Conservation (phyloP, 2,888 invertebrate species). For the Diaperis boleti region DNA sequence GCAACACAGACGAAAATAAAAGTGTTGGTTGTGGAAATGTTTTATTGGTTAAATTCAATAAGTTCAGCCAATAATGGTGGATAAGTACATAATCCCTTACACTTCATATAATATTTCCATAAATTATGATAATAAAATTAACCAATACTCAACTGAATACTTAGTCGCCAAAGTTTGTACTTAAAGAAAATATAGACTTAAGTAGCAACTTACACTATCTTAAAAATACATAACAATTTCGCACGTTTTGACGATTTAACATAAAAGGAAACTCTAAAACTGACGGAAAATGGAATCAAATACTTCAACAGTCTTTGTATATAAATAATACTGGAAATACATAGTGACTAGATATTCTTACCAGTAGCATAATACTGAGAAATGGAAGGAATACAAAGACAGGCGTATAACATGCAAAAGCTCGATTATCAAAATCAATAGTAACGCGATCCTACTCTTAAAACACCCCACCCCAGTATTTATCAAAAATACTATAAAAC, state of each 20-base stretch:
- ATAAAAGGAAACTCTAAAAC: slow-evolving; percentile 14
- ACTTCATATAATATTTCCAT: slow-evolving; percentile 20
- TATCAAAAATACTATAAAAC: slow-evolving; percentile 39
- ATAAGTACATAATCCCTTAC: slow-evolving; percentile 29
- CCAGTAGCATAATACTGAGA: slow-evolving; percentile 34
- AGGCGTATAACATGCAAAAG: slow-evolving; percentile 13
- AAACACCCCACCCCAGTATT: slow-evolving; percentile 25
- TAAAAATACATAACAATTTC: slow-evolving; percentile 41
- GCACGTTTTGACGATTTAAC: slow-evolving; percentile 11
- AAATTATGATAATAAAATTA: slow-evolving; percentile 24
- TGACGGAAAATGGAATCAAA: slow-evolving; percentile 29
- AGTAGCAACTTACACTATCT: slow-evolving; percentile 29
- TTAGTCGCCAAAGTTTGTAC: slow-evolving; percentile 34
- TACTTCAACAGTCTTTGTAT: slow-evolving; percentile 54
- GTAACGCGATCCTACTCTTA: slow-evolving; percentile 18
- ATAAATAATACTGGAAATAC: slow-evolving; percentile 39
- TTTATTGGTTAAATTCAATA: slow-evolving; percentile 38
- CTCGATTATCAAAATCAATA: slow-evolving; percentile 14
- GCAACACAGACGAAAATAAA: slow-evolving; percentile 62
- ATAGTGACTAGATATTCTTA: slow-evolving; percentile 33
- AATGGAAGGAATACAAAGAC: slow-evolving; percentile 32
- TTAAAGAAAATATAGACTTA: slow-evolving; percentile 11
- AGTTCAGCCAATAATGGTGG: slow-evolving; percentile 6
- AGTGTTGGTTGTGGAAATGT: slow-evolving; percentile 11
- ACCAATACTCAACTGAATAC: slow-evolving; percentile 17